Evolutionary conservation across 2,797 vertebrate genomes (phyloP), one percentile per base, ranked within the genome.

Genomic region (Neomorphus geoffroyi): DNA sequence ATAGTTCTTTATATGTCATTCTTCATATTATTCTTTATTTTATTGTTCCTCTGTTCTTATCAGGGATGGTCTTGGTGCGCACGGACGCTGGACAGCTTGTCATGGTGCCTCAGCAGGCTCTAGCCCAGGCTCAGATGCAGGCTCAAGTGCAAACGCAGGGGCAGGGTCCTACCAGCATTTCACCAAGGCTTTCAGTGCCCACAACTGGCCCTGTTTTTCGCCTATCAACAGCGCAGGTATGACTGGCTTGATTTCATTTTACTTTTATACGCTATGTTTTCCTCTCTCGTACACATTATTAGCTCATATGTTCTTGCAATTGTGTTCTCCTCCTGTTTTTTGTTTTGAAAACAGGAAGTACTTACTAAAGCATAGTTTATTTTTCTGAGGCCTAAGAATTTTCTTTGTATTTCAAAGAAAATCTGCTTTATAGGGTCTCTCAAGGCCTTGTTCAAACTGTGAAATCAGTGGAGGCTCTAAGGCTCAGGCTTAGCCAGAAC

Each of bases 21-120:
- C 5, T 12, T 65, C 12, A 3, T n/a, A 2, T 10, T 35, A 0
- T 5, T 45, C 41, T 62, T 79, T 28, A 1, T 56, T 28, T 41
- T 27, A 69, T 3, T 65, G 24, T 69, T 50, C 10, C 81, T 53
- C 90, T 60, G 32, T 54, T 75, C 33, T 23, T 24, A 1, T 62
- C 81, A 99, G 98, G 98, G 57, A 99, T 99, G 98, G 98, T 99
- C 51, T 93, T 99, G 97, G 98, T 99, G 61, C 98, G 98, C 37
- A 99, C 98, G 0, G 99, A 99, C 71, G 88, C 98, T 35, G 98
- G 98, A 8, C 98, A 99, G 95, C 97, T 99, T 32, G 98, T 99
- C 39, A 98, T 99, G 98, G 98, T 98, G 94, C 98, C 98, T 56
- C 98, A 99, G 97, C 98, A 99, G 96, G 98, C 98, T 27, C 96